These are phyloP conservation scores for Ictalurus furcatus DNA, from an alignment of 2,113 vertebrate genomes.

Conservation along the genomic window DNA sequence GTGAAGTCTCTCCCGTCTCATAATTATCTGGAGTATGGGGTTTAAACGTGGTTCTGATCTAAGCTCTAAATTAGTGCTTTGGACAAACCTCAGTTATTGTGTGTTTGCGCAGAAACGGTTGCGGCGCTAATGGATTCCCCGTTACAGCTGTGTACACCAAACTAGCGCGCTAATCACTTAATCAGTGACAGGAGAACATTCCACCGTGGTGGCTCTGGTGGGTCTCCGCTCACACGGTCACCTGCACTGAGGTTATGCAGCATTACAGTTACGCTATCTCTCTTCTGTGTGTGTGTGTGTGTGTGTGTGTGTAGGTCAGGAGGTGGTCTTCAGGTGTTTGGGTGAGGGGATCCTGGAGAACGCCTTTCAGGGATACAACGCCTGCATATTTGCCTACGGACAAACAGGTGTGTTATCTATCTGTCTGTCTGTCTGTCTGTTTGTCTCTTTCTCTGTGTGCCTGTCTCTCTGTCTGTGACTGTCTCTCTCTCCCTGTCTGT, in stretches of 20 bases:
- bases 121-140: neutral
- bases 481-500: neutral
- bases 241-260: neutral
- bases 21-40: conserved; percentile 23
- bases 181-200: neutral
- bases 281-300: neutral
- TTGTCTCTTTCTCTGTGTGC: neutral
- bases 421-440: neutral
- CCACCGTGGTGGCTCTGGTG: neutral
- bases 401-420: conserved; percentile 83
- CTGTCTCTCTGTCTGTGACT: neutral
- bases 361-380: conserved; percentile 99
- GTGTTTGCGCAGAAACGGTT: neutral
- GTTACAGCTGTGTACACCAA: neutral
- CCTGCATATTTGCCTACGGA: conserved; percentile 99
- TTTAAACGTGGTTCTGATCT: conserved; percentile 2
- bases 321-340: conserved; percentile 98
- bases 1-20: conserved; percentile 5
- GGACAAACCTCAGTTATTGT: conserved; percentile 11
- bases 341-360: conserved; percentile 99
- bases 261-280: neutral
- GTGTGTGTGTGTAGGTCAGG: conserved; percentile 80
- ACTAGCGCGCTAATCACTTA: conserved; percentile 8
- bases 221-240: neutral
- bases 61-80: conserved; percentile 32